A percentile compares a stretch with the other conserved stretches of the same genome.
Evolutionary conservation across 2,113 vertebrate genomes (phyloP).

Genomic region (Macheiramphus alcinus): DNA sequence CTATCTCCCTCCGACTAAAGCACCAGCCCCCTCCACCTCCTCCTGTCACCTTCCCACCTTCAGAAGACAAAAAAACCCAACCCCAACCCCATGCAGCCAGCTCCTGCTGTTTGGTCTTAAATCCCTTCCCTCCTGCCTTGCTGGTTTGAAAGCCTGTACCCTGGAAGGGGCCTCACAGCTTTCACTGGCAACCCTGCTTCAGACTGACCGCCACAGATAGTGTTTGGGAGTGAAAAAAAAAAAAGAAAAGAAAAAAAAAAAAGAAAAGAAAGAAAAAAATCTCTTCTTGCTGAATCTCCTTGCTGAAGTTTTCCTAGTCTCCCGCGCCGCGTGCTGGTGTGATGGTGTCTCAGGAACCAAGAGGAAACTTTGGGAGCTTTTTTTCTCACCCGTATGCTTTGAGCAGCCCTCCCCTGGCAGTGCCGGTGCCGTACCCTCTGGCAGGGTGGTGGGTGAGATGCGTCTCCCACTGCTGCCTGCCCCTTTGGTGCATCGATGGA

Average conservation of each 20-base stretch:
- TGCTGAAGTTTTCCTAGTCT: slow-evolving; percentile 35
- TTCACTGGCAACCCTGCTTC: slow-evolving; percentile 83
- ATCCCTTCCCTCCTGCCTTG: slow-evolving; percentile 85
- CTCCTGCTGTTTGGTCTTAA: slow-evolving; percentile 82
- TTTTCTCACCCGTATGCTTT: background rate
- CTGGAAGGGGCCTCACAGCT: slow-evolving; percentile 89
- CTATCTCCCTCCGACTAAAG: background rate
- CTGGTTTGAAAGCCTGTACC: slow-evolving; percentile 84
- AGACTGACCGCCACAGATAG: slow-evolving; percentile 87
- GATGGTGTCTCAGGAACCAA: background rate
- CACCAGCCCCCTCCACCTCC: background rate
- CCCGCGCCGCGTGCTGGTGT: background rate
- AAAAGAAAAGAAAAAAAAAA: slow-evolving; percentile 53
- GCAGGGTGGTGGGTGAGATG: slow-evolving; percentile 23
- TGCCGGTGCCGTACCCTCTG: background rate
- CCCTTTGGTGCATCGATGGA: background rate
- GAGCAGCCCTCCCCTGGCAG: background rate
- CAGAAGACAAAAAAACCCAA: slow-evolving; percentile 28
- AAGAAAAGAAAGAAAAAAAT: slow-evolving; percentile 71
- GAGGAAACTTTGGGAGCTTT: background rate
- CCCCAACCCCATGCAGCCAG: slow-evolving; percentile 24
- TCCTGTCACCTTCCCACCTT: slow-evolving; percentile 6
- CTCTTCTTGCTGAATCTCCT: slow-evolving; percentile 52
- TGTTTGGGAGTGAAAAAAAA: slow-evolving; percentile 76
- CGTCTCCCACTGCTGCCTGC: background rate